Evolutionary conservation across 1,140 invertebrate genomes (phyloP).

Genomic region (Drosophila pseudoobscura): DNA sequence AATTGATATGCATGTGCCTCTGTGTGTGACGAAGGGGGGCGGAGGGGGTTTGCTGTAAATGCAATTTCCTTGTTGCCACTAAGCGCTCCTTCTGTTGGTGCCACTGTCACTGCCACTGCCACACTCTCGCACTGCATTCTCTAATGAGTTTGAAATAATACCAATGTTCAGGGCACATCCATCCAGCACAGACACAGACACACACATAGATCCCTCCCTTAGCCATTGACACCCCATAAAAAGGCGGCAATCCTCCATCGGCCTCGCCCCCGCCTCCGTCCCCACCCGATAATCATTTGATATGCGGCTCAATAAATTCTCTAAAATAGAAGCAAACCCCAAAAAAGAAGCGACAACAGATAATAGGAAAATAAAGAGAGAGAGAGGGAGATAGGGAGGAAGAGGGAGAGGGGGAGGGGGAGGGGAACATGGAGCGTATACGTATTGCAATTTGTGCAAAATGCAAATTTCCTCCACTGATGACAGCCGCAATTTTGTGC

Average conservation of each 20-base stretch:
- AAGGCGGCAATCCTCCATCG: neutral
- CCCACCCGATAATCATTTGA: constrained; percentile 35
- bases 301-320: constrained; percentile 36
- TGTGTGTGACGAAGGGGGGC: too few relatives aligned
- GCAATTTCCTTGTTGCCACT: constrained; percentile 43
- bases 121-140: constrained; percentile 13
- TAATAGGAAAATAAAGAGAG: neutral
- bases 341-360: constrained; percentile 7
- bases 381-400: neutral
- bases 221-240: constrained; percentile 34
- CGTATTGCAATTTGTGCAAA: constrained; percentile 80
- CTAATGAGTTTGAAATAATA: constrained; percentile 67
- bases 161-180: constrained; percentile 26
- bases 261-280: neutral
- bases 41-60: constrained; percentile 21
- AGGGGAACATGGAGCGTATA: constrained; percentile 50
- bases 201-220: neutral
- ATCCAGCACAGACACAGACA: neutral
- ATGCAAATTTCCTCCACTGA: constrained; percentile 79
- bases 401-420: neutral
- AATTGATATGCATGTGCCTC: constrained; percentile 43
- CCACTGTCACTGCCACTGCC: neutral
- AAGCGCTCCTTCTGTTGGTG: neutral
- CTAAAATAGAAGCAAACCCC: constrained; percentile 7
- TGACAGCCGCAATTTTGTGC: constrained; percentile 78